These are phyloP conservation scores for Anagrus nilaparvatae DNA, from an alignment of 1,140 invertebrate species.

Conservation along the genomic window DNA sequence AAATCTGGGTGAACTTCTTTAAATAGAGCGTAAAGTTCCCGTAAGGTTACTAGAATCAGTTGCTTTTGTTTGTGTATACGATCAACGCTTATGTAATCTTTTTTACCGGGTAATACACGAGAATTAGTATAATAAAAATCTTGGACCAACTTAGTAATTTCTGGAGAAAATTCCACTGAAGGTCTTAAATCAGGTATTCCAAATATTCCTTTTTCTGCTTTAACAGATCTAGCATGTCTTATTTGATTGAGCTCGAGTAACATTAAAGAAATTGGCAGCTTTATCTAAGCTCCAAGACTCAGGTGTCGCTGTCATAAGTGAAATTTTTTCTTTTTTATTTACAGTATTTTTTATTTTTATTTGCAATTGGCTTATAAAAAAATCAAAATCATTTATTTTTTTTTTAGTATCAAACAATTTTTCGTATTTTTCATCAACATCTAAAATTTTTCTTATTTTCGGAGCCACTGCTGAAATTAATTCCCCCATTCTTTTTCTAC, in stretches of 20 bases:
- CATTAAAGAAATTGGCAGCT: not conserved
- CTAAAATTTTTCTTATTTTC: not conserved
- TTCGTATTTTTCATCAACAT: not conserved
- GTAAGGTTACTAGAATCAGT: not conserved
- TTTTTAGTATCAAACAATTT: not conserved
- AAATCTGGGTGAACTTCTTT: no score
- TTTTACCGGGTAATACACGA: not conserved
- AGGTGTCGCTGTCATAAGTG: not conserved
- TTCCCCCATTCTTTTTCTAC: no score
- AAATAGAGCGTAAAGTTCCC: not conserved
- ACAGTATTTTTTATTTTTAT: not conserved
- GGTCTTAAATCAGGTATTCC: not conserved
- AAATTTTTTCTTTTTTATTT: not conserved
- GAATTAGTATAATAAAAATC: conserved; percentile 1
- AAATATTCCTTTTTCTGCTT: not conserved
- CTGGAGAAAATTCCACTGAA: not conserved
- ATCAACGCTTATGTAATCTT: not conserved
- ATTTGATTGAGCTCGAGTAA: not conserved
- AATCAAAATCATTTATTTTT: not conserved
- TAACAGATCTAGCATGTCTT: not conserved
- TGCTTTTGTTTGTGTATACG: not conserved
- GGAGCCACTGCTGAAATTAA: no score
- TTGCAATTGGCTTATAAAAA: not conserved
- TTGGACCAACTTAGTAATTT: not conserved
- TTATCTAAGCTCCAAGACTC: not conserved